A percentile compares a stretch with the other conserved stretches of the same genome.
These are phyloP conservation scores for Trichopria drosophilae DNA, from an alignment of 2,888 invertebrate species.

Conservation along the genomic window DNA sequence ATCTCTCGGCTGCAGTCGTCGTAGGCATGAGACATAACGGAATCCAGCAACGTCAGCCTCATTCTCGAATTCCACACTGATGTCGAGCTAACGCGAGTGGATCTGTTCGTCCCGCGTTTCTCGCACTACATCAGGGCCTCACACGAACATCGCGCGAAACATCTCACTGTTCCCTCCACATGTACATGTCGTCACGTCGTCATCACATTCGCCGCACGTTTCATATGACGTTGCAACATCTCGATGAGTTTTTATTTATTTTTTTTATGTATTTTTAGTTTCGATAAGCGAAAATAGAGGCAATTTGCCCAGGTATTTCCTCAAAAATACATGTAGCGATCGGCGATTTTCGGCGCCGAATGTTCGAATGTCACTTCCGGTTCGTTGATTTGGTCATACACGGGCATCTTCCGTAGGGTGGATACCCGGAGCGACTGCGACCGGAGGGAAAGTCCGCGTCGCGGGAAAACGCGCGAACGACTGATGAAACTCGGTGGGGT, in stretches of 20 bases:
- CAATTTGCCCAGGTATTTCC: too few species aligned
- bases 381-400: too few species aligned
- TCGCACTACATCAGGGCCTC: not conserved
- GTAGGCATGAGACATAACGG: conserved; percentile 34
- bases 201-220: too few species aligned
- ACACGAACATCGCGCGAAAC: conserved; percentile 1
- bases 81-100: not conserved
- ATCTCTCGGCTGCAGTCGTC: conserved; percentile 33
- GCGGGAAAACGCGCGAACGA: conserved; percentile 45
- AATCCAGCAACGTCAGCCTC: conserved; percentile 19
- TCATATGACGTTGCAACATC: too few species aligned
- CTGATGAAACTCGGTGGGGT: conserved; percentile 39
- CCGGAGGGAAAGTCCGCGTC: conserved; percentile 33
- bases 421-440: not conserved
- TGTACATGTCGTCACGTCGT: not conserved
- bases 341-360: too few species aligned
- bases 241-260: too few species aligned
- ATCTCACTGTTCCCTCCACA: not conserved
- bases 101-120: not conserved
- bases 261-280: too few species aligned
- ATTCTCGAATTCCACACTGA: conserved; percentile 6
- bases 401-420: not conserved
- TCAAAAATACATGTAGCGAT: too few species aligned
- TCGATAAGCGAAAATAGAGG: too few species aligned
- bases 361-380: too few species aligned